These are phyloP conservation scores for Cosmia trapezina DNA, from an alignment of 2,888 invertebrate genomes.

Conservation along the genomic window DNA sequence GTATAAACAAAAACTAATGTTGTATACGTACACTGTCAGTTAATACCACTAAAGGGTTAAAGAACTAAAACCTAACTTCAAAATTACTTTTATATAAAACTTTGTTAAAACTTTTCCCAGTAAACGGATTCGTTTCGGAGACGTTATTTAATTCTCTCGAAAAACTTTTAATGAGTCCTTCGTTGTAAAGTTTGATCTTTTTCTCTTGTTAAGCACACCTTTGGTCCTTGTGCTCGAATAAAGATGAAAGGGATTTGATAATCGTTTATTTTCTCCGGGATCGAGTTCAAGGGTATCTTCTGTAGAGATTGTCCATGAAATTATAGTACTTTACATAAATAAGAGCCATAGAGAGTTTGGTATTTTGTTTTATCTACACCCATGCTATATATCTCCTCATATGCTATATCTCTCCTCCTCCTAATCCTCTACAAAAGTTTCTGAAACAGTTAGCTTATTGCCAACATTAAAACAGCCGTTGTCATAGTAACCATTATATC, in stretches of 20 bases:
- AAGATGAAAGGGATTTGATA: conserved; percentile 60
- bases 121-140: conserved; percentile 75
- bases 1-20: too few species aligned
- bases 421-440: too few species aligned
- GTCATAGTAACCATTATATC: too few species aligned
- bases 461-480: too few species aligned
- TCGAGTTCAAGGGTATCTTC: conserved; percentile 24
- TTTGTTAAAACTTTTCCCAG: conserved; percentile 62
- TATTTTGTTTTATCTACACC: background rate
- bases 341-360: background rate
- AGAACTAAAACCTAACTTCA: conserved; percentile 61
- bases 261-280: conserved; percentile 44
- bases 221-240: conserved; percentile 44
- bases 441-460: too few species aligned
- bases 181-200: conserved; percentile 57
- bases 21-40: too few species aligned
- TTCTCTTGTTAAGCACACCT: conserved; percentile 54
- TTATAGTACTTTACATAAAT: conserved; percentile 1
- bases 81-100: conserved; percentile 70
- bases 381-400: too few species aligned
- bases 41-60: conserved; percentile 22
- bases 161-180: conserved; percentile 80
- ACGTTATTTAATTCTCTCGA: conserved; percentile 77
- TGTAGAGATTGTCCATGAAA: conserved; percentile 7
- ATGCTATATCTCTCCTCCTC: too few species aligned